Base-by-base conservation (phyloP, 2,113 vertebrate species). In the Rostratula benghalensis region DNA sequence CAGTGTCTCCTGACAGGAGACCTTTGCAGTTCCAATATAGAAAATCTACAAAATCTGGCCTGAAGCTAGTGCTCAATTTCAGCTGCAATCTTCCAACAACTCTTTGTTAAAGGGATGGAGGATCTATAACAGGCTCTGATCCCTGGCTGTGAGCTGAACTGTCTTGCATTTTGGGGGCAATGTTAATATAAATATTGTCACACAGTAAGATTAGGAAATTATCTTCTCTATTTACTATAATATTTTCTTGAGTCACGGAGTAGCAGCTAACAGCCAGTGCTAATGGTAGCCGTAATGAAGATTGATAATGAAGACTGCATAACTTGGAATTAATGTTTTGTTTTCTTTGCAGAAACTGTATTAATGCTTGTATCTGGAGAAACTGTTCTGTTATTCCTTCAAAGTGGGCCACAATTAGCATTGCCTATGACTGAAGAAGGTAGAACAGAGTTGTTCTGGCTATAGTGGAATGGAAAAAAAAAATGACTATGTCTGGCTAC, bases 401-500 rank as follows among this genome's bases (percentile, higher is more conserved):
- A 41, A 51, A 63, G 61, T 60, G 7, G 76, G 35, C 20, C 11
- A 18, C 31, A 65, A 5, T 63, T 48, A 56, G 9, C 35, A 17
- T 35, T 1, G 0, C 18, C 19, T 51, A 3, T 39, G 54, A 30
- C 6, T 22, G 45, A 63, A 37, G 50, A 53, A 77, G 67, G 24
- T 4, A 73, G 59, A 67, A 61, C 5, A 24, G 21, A 69, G 10
- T 76, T 73, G 12, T 50, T 69, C 48, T 74, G 45, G n/a, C 31
- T 82, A 0, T 69, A 57, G n/a, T 59, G 73, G 37, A 75, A 31
- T 54, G 54, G 54, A 33, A 41, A 51, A 54, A 41, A 51, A 51
- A 46, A 24, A 65, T 17, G 35, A 64, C 51, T 19, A 43, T 0
- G 0, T 48, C n/a, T n/a, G n/a, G n/a, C n/a, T n/a, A n/a, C n/a